phyloP scores from a whole-genome alignment of 1,140 invertebrate genomes.

The Pseudomyrmex pallidus region DNA sequence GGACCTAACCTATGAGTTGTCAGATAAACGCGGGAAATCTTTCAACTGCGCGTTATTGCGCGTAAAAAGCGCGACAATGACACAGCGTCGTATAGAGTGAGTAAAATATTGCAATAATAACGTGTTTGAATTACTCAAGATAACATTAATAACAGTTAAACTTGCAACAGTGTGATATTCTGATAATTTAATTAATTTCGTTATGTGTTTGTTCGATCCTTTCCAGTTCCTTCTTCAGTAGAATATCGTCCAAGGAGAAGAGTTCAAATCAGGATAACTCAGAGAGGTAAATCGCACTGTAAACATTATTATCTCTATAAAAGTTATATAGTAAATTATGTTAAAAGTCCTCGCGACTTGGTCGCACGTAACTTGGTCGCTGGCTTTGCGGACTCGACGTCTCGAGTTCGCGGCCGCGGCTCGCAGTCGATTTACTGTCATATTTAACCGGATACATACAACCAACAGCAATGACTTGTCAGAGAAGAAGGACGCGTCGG shows the following conservation, averaged over 20 bases:
- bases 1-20: too few relatives aligned
- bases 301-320: slow-evolving; percentile 21
- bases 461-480: slow-evolving; percentile 48
- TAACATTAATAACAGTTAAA: background rate
- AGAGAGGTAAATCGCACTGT: slow-evolving; percentile 30
- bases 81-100: slow-evolving; percentile 78
- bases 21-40: slow-evolving; percentile 45
- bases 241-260: slow-evolving; percentile 54
- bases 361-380: slow-evolving; percentile 17
- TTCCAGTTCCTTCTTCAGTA: slow-evolving; percentile 72
- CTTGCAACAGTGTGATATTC: background rate
- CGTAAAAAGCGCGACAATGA: slow-evolving; percentile 71
- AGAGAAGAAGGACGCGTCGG: slow-evolving; percentile 41
- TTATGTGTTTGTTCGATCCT: background rate
- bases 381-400: slow-evolving; percentile 18
- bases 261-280: slow-evolving; percentile 23
- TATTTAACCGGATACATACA: slow-evolving; percentile 71
- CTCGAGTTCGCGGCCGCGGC: slow-evolving; percentile 7
- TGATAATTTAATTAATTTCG: slow-evolving; percentile 68
- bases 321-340: slow-evolving; percentile 67
- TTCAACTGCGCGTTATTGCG: slow-evolving; percentile 3
- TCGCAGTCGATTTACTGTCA: background rate
- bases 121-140: background rate
- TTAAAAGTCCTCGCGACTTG: slow-evolving; percentile 49
- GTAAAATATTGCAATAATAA: slow-evolving; percentile 28